These are phyloP conservation scores for Thaleichthys pacificus DNA, from an alignment of 2,797 vertebrate species.

Conservation along the genomic window DNA sequence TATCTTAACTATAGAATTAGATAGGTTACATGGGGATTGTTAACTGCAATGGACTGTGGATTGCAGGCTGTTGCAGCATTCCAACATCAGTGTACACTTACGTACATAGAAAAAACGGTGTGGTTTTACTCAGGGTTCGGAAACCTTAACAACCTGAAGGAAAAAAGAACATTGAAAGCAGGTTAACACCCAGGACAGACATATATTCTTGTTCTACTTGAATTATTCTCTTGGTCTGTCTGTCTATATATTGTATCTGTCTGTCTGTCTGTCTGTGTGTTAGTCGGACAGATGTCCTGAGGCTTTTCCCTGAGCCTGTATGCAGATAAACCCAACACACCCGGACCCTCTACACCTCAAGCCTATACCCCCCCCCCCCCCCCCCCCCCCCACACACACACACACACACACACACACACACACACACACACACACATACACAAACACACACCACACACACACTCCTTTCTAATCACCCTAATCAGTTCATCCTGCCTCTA, in stretches of 20 bases:
- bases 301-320: slow-evolving; percentile 18
- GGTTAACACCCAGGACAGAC: no score
- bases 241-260: background rate
- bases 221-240: background rate
- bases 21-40: background rate
- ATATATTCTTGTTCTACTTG: no score
- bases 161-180: no score
- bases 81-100: background rate
- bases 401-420: background rate
- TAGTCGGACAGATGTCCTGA: background rate
- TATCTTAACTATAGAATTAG: no score
- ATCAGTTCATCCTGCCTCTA: slow-evolving; percentile 40
- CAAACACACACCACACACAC: background rate
- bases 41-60: background rate
- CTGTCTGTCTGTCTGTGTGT: background rate
- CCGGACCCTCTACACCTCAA: background rate
- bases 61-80: background rate
- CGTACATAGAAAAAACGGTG: background rate
- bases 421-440: background rate
- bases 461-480: slow-evolving; percentile 49
- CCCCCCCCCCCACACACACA: no score
- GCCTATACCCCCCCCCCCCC: slow-evolving; percentile 8
- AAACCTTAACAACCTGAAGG: no score
- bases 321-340: slow-evolving; percentile 30
- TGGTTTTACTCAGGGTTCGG: no score